Conservation (phyloP, 2,113 vertebrate genomes). For the Chroicocephalus ridibundus region DNA sequence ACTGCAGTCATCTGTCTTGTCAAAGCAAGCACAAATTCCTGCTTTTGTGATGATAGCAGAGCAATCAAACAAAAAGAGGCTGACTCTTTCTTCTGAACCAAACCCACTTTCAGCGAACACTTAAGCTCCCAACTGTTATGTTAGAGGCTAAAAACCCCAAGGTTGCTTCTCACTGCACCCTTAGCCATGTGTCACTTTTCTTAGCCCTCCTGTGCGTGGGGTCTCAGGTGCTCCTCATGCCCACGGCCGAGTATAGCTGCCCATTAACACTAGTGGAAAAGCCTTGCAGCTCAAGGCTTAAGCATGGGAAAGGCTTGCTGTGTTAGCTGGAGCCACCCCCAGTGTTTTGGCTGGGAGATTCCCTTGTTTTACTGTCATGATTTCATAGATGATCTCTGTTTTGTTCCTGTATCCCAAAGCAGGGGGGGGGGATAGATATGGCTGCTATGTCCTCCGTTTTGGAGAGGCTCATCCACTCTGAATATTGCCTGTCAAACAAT, state of each 20-base stretch:
- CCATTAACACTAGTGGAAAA: neutral
- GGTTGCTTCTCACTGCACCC: neutral
- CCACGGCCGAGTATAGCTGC: neutral
- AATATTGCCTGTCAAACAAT: neutral
- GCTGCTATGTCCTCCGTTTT: neutral
- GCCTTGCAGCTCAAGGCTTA: neutral
- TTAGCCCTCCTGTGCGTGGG: neutral
- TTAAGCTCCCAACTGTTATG: neutral
- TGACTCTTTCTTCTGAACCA: neutral
- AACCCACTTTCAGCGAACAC: neutral
- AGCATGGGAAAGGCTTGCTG: neutral
- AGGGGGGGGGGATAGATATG: too few species aligned
- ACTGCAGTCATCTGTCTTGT: slow-evolving; percentile 19
- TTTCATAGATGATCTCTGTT: neutral
- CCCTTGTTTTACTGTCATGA: neutral
- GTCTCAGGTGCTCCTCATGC: neutral
- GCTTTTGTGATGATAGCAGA: neutral
- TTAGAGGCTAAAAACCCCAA: neutral
- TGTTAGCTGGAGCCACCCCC: neutral
- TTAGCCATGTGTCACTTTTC: neutral
- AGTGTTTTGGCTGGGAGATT: neutral
- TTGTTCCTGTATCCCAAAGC: neutral
- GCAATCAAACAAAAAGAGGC: neutral
- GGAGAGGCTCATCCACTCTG: neutral
- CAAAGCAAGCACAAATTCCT: neutral